Percentiles rank a stretch among this genome's conserved stretches.
phyloP scores from a whole-genome alignment of 2,797 vertebrate species.

The Rhodeus uyekii region DNA sequence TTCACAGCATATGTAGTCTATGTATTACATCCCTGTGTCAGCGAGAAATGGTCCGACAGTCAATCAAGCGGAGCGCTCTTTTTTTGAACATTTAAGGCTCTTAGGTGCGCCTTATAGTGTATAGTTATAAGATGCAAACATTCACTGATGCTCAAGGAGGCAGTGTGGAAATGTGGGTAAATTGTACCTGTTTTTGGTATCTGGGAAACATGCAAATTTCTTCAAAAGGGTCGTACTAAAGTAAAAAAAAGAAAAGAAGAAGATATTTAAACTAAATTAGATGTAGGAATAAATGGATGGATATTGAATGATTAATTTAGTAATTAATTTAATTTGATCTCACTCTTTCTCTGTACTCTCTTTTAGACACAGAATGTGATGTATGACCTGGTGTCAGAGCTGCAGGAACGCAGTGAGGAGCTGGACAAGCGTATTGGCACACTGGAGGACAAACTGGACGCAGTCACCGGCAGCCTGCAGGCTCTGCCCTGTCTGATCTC shows the following conservation, averaged over 20 bases:
- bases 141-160: too few relatives aligned
- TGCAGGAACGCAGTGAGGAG: slow-evolving; percentile 92
- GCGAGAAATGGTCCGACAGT: too few relatives aligned
- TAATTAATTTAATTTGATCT: background rate
- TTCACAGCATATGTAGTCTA: too few relatives aligned
- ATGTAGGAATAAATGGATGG: background rate
- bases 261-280: background rate
- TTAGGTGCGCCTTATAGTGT: too few relatives aligned
- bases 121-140: too few relatives aligned
- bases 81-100: too few relatives aligned
- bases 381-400: slow-evolving; percentile 91
- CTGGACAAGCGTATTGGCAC: slow-evolving; percentile 89
- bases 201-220: background rate
- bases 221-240: background rate
- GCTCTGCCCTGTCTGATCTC: slow-evolving; percentile 88
- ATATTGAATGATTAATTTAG: background rate
- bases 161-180: background rate
- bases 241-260: background rate
- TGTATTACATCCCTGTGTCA: too few relatives aligned
- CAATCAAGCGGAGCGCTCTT: too few relatives aligned
- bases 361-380: slow-evolving; percentile 91
- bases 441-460: slow-evolving; percentile 88
- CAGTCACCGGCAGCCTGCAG: slow-evolving; percentile 86
- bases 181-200: background rate
- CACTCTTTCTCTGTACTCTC: slow-evolving; percentile 45